Evolutionary conservation across 2,888 invertebrate species (phyloP).

Genomic region (Xestia ashworthii): DNA sequence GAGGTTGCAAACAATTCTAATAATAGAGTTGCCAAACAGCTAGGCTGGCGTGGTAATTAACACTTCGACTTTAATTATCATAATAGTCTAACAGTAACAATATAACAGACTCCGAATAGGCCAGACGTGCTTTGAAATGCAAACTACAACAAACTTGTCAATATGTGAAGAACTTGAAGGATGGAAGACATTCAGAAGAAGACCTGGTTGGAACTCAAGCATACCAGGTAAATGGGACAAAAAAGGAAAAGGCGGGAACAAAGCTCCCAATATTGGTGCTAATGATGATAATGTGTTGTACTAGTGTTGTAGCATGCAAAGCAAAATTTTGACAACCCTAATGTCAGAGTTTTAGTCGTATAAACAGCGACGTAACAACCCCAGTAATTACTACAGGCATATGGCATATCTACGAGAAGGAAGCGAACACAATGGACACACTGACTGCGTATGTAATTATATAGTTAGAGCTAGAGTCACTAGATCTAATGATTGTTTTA

Average conservation of each 20-base stretch:
- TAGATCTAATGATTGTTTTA: constrained; percentile 46
- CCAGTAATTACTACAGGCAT: constrained; percentile 46
- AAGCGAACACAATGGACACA: constrained; percentile 66
- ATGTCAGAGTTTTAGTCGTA: neutral
- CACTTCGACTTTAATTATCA: constrained; percentile 13
- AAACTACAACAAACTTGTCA: neutral
- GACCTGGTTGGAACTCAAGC: too few species aligned
- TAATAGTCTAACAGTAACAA: neutral
- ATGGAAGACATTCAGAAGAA: neutral
- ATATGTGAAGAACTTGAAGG: neutral
- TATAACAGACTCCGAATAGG: neutral
- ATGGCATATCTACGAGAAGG: constrained; percentile 54
- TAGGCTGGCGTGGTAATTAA: neutral
- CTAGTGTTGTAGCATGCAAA: neutral
- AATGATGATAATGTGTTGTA: neutral
- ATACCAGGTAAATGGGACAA: neutral
- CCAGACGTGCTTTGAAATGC: neutral
- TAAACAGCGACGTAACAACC: constrained; percentile 19
- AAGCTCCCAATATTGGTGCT: neutral
- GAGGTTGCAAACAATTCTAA: neutral
- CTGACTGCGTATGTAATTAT: constrained; percentile 62
- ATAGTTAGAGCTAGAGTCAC: constrained; percentile 29
- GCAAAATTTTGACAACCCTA: constrained; percentile 23
- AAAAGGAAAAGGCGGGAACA: neutral
- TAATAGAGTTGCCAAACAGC: constrained; percentile 2